Base-by-base conservation (phyloP, 2,113 vertebrate genomes). In the Ceuthmochares aereus region DNA sequence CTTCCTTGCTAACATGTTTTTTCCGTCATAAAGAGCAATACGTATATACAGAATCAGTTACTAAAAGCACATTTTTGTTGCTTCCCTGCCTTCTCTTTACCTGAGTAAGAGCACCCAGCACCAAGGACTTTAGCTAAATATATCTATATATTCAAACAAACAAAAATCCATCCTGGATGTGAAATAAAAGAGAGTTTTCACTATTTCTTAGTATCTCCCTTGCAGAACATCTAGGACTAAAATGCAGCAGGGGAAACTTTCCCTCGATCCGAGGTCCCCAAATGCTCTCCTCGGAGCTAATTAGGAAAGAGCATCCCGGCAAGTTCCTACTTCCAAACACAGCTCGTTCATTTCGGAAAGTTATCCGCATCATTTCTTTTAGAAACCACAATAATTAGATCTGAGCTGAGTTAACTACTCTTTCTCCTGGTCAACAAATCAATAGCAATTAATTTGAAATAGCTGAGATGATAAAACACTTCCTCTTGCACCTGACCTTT, bases 381-480 rank as follows among this genome's bases (percentile, higher is more conserved):
- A 85, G 79, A 85, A 90, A 62, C 54, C 32, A 25, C 75, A 94
- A 89, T 37, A 93, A 97, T 95, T 73, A 96, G 90, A 89, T 85
- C 73, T 83, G 75, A 72, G 77, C 55, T 36, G 54, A 51, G 90
- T 90, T 66, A 83, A 87, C 91, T 89, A 73, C 87, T 94, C 85
- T 86, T 94, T 51, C 62, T 96, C 52, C 93, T 87, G 63, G 91
- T 97, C 72, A 82, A 70, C 54, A 91, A 97, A 96, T 86, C 83
- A 90, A 94, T 92, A 90, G 84, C 66, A 94, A 95, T 96, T 96
- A 78, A 97, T 97, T 95, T 85, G 59, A 90, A 80, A 90, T 82
- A 79, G 92, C 87, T 76, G 84, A 73, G 84, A 37, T 68, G 75
- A 96, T 90, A 90, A 94, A 90, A 85, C 64, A 69, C 62, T 80